phyloP scores from a whole-genome alignment of 2,888 invertebrate species.

The Aquatica leii region DNA sequence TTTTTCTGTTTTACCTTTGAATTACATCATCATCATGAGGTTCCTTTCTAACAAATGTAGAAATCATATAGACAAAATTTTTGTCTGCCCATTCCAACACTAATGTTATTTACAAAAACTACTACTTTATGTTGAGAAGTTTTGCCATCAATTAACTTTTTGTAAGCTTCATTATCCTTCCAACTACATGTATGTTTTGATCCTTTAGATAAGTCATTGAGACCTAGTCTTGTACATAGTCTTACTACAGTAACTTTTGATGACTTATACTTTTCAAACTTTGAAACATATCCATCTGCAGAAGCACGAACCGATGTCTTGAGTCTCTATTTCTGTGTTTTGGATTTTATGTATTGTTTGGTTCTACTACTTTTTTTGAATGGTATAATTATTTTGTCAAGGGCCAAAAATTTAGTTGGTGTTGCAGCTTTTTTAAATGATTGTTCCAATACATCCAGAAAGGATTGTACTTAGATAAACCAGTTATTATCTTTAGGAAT shows the following conservation, averaged over 20 bases:
- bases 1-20: constrained; percentile 29
- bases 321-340: neutral
- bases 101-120: constrained; percentile 29
- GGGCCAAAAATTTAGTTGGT: neutral
- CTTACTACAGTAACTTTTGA: constrained; percentile 10
- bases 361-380: neutral
- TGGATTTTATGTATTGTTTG: neutral
- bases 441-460: constrained; percentile 14
- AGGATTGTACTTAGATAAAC: constrained; percentile 32
- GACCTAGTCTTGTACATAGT: neutral
- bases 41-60: constrained; percentile 26
- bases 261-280: neutral
- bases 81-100: constrained; percentile 28
- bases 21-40: constrained; percentile 27
- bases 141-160: constrained; percentile 11
- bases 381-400: neutral
- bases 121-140: constrained; percentile 1
- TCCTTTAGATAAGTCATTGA: constrained; percentile 1
- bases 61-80: constrained; percentile 15
- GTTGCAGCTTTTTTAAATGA: neutral
- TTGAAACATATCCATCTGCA: constrained; percentile 3
- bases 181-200: constrained; percentile 1
- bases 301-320: neutral
- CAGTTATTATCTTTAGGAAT: constrained; percentile 29
- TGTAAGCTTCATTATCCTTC: neutral